phyloP scores from a whole-genome alignment of 2,113 vertebrate species.

The Lates calcarifer region DNA sequence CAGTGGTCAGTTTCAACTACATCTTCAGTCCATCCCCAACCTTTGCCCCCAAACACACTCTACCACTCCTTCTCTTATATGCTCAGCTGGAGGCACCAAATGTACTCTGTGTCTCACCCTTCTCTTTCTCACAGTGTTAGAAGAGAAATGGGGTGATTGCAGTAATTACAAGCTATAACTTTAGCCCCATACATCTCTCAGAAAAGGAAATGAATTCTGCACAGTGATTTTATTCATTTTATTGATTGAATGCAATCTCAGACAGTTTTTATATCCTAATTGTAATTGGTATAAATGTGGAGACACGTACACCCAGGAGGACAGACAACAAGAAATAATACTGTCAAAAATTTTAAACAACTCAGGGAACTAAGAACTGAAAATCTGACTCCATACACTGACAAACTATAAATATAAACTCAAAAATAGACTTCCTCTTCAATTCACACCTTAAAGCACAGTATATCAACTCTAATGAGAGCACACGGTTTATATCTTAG shows the following conservation, averaged over 20 bases:
- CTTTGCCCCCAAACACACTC: background rate
- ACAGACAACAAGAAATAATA: too few relatives aligned
- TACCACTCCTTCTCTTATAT: background rate
- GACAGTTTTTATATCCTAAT: too few relatives aligned
- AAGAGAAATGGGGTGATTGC: background rate
- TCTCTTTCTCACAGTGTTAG: background rate
- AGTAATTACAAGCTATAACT: background rate
- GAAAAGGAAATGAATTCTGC: background rate
- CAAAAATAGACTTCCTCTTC: too few relatives aligned
- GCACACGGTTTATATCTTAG: too few relatives aligned
- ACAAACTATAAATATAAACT: too few relatives aligned
- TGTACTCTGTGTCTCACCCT: background rate
- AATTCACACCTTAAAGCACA: too few relatives aligned
- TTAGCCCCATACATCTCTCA: background rate
- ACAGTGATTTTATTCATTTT: background rate
- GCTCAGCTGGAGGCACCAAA: background rate
- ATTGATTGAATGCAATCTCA: background rate
- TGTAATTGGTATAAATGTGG: too few relatives aligned
- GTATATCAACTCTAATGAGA: too few relatives aligned
- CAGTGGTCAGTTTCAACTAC: background rate
- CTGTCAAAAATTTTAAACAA: too few relatives aligned
- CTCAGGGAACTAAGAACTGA: too few relatives aligned
- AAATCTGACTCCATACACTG: too few relatives aligned
- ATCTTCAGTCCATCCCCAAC: background rate
- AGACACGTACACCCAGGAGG: too few relatives aligned